Evolutionary conservation across 2,797 vertebrate species (phyloP), one percentile per base, ranked within the genome.

Genomic region (Thripadectes ignobilis): DNA sequence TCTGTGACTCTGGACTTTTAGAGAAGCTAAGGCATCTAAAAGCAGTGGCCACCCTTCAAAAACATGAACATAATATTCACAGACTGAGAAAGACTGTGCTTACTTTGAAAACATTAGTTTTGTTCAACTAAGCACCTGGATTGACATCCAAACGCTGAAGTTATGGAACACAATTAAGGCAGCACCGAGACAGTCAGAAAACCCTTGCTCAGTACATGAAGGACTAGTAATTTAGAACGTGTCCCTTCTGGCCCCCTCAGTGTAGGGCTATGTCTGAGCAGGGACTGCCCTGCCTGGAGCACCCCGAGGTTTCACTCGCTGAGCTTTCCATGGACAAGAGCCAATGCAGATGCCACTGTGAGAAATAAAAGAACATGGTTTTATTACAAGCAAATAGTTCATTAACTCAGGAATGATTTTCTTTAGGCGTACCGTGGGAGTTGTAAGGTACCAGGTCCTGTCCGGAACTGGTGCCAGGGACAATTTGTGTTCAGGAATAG

Each of bases 241-340:
- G 52, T 9, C 6, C 39, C 36, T 48, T 36, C 51, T 16, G 41
- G 32, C 1, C 2, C 13, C 3, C 3, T 6, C 6, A 5, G 23
- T 1, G 12, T 1, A 26, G 43, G 18, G 38, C 7, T 18, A 4
- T 0, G 41, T 41, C 45, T 7, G 21, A 19, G 65, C 1, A 7
- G 20, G 30, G 8, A 30, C 0, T 7, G 32, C 21, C 34, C 14
- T 2, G 12, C 9, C 34, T 4, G 39, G 16, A 43, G n/a, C 71
- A 7, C 57, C 16, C 13, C 3, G 5, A 1, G 1, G 5, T 24
- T 49, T 30, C 1, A 0, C 23, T 5, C 12, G 26, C 34, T 18
- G 21, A 61, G 26, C 0, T 24, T 3, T 19, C 18, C 49, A 7
- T 0, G 7, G n/a, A 13, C 23, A 39, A 24, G 18, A 63, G 23